Evolutionary conservation across 2,797 vertebrate genomes (phyloP), one percentile per base, ranked within the genome.

Genomic region (Periophthalmus magnuspinnatus): DNA sequence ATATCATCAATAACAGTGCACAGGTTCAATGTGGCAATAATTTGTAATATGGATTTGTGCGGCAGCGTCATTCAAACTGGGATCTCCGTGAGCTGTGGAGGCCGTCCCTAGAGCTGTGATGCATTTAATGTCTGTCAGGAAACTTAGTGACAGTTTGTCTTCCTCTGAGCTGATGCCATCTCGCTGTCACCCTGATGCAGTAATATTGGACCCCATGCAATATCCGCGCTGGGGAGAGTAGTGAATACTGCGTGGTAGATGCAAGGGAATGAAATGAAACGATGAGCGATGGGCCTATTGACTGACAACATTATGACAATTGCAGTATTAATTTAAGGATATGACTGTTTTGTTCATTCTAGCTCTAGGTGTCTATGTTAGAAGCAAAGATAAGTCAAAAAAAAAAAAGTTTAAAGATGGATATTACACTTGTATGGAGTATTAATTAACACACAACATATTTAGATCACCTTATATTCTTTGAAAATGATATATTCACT

Each of bases 1-100:
- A 59, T 81, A 82, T 82, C 89, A 86, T 91, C 88, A 89, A 88
- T 90, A 88, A 87, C 48, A 70, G 50, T 22, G 59, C 33, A 24
- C 81, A 87, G 85, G 85, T 83, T 74, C 36, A 64, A 78, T 36
- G 58, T 74, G 41, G 55, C 67, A 72, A 75, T 78, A 77, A 84
- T 82, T 65, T 32, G 68, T 70, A 83, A 76, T 83, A 75, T 86
- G 75, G 77, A 85, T 88, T 83, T 90, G 74, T 81, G 80, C 80
- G 79, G 74, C 62, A n/a, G 60, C 57, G 68, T 55, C 78, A 63
- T 67, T 67, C 58, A 48, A 69, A 59, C 69, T 33, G 70, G 72
- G 70, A 21, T 70, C 63, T 69, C 59, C 11, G 22, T 74, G 70
- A 79, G 72, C 69, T 75, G 69, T 77, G 28, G 33, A 28, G 74